Base-by-base conservation (phyloP, 1,140 invertebrate species). In the Agrypnia vestita region DNA sequence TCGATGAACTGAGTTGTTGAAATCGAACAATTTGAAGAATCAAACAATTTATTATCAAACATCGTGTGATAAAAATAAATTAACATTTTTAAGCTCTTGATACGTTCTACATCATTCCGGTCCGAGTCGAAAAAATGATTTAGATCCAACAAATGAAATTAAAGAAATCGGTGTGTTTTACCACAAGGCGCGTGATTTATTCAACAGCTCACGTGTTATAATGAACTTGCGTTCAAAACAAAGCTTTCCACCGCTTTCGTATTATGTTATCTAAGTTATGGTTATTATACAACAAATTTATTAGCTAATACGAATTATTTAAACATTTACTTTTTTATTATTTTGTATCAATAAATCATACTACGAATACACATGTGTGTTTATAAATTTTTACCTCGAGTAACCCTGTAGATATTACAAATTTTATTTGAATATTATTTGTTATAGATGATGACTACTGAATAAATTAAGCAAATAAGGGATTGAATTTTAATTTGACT, bases 141-240 rank as follows among this genome's bases (percentile, higher is more conserved):
- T 79, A 79, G 44, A 53, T 47, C 15, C 51, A 15, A 61, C 69
- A 79, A 73, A 79, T 79, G 59, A 79, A 73, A 79, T 71, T 78
- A 72, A 72, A 72, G 55, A 61, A 78, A 72, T 62, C 49, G 19
- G 67, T 64, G 77, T 73, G 53, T 73, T 51, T 61, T 73, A 49
- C 82, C 81, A 72, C 82, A 75, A 80, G 82, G 59, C 46, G 81
- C 35, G 78, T 83, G 82, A 83, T 83, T 83, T 83, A 83, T 83
- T 59, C 55, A 71, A 78, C 78, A 55, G 78, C 71, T 83, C 73
- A 80, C 59, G 82, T 83, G 82, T 83, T 79, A 83, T 83, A 80
- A 83, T 80, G 79, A 80, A 79, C 53, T 74, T 72, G 79, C 55
- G 79, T 76, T 76, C 25, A 74, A 74, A 74, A 56, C 71, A 74